Evolutionary conservation across 2,113 vertebrate species (phyloP).

Genomic region (Hippocampus comes): DNA sequence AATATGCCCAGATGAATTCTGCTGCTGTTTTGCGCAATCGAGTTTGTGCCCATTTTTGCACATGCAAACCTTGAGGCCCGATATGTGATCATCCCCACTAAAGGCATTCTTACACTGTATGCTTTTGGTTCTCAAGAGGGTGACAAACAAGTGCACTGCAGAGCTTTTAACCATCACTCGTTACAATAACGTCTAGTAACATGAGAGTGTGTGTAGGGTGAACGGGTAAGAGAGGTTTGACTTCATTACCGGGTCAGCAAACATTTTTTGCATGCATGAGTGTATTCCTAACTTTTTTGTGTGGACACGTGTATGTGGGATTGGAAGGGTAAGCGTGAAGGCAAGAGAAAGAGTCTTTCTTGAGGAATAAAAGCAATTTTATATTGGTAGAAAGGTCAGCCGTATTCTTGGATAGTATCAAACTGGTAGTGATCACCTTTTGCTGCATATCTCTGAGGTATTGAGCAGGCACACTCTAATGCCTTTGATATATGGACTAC

Average conservation of each 20-base stretch:
- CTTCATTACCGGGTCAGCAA: slow-evolving; percentile 32
- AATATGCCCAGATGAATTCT: not conserved
- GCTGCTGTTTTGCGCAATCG: too few species aligned
- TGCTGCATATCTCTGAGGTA: slow-evolving; percentile 74
- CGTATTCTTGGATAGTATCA: slow-evolving; percentile 75
- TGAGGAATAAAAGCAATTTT: slow-evolving; percentile 72
- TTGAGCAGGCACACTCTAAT: slow-evolving; percentile 73
- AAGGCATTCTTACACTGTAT: slow-evolving; percentile 3
- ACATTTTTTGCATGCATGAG: slow-evolving; percentile 8
- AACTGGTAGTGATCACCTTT: slow-evolving; percentile 76
- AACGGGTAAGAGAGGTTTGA: slow-evolving; percentile 28
- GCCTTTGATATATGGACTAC: slow-evolving; percentile 74
- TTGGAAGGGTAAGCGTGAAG: slow-evolving; percentile 35
- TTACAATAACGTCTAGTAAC: slow-evolving; percentile 23
- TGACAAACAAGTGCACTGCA: not conserved
- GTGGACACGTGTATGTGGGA: slow-evolving; percentile 6
- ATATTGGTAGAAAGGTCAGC: slow-evolving; percentile 73
- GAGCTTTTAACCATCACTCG: slow-evolving; percentile 30
- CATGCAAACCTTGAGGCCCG: not conserved
- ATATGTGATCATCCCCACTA: slow-evolving; percentile 9
- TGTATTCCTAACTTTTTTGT: slow-evolving; percentile 7
- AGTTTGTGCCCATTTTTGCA: too few species aligned
- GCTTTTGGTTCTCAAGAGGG: slow-evolving; percentile 3
- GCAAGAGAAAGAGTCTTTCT: slow-evolving; percentile 55
- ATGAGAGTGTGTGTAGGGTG: slow-evolving; percentile 24